Base-by-base conservation (phyloP, 2,888 invertebrate species). In the Argyra leucocephala region DNA sequence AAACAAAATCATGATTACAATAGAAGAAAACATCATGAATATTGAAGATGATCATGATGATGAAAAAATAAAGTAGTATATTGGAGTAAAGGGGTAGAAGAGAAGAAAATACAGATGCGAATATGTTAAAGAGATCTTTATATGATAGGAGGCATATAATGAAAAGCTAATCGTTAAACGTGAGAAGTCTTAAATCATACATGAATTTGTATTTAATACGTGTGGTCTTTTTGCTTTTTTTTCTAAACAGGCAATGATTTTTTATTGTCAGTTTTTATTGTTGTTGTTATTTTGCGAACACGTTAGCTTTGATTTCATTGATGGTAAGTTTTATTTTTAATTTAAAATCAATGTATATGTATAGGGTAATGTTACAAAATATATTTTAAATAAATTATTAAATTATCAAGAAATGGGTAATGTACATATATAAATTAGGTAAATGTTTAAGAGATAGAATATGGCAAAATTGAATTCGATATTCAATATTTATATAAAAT, bases 71-170 rank as follows among this genome's bases (percentile, higher is more conserved):
- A 31, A 31, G 10, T 7, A 31, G 5, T 7, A 10, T 18, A 48
- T 15, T 48, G 9, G 48, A 18, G 5, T 48, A 15, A 12, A 48
- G 15, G 5, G 18, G 48, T n/a, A n/a, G n/a, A 2, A 48, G 10
- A 48, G 15, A 48, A 48, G 15, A 48, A 48, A 48, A 48, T 18
- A 18, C 2, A 9, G 18, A 15, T 18, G 9, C 48, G 4, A 48
- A 48, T 48, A 48, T 48, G 48, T 48, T 48, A 48, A 15, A 48
- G 15, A 48, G 48, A 48, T 48, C 48, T 48, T n/a, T 48, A 48
- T 48, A 48, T 48, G 48, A 48, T 48, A 48, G 48, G 48, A 48
- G 12, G 18, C 48, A 48, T 15, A 48, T 48, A 48, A 18, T n/a
- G 18, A 48, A 48, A 48, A 48, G 9, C 31, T 31, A 7, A 31